phyloP scores from a whole-genome alignment of 2,888 invertebrate genomes.

The Brachynemurus nebulosus region DNA sequence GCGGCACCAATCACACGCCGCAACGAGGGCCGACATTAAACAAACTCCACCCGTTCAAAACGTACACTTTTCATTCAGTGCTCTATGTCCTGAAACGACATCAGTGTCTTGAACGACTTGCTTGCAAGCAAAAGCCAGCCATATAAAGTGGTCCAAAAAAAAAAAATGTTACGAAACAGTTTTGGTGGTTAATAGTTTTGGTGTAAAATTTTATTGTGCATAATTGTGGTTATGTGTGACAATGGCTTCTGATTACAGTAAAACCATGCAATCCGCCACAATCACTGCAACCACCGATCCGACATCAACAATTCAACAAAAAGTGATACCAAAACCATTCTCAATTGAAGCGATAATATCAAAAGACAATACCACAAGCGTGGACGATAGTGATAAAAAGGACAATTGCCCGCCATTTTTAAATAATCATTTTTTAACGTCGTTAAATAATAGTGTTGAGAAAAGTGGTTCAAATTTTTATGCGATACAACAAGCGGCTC shows the following conservation, averaged over 20 bases:
- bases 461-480: background rate
- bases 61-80: too few species aligned
- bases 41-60: too few species aligned
- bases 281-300: background rate
- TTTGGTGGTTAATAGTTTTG: background rate
- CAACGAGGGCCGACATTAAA: too few species aligned
- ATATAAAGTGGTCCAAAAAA: background rate
- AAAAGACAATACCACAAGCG: constrained; percentile 16
- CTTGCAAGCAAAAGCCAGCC: background rate
- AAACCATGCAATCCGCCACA: background rate
- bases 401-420: background rate
- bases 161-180: background rate
- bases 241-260: too few species aligned
- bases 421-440: too few species aligned
- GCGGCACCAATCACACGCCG: too few species aligned
- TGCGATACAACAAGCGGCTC: constrained; percentile 6
- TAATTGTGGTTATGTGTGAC: too few species aligned
- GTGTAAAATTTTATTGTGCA: background rate
- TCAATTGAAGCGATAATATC: constrained; percentile 48
- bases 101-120: too few species aligned
- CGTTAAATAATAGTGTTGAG: too few species aligned
- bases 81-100: too few species aligned
- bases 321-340: constrained; percentile 41
- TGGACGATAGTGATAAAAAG: background rate
- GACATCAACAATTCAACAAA: constrained; percentile 16